Evolutionary conservation across 2,113 vertebrate genomes (phyloP), one percentile per base, ranked within the genome.

Genomic region (Coracopsis vasa): DNA sequence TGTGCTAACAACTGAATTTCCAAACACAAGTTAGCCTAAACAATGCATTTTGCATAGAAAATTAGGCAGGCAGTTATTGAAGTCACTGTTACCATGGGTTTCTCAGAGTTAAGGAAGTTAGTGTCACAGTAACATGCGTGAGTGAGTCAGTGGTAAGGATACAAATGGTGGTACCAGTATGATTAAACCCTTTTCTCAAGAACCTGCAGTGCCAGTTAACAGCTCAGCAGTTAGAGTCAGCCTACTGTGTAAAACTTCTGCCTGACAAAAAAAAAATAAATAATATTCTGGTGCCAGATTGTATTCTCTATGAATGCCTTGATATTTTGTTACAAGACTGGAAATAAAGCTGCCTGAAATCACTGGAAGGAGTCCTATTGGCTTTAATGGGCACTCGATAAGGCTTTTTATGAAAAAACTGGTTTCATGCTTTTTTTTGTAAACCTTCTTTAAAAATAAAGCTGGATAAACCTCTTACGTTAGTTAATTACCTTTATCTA

Each of bases 41-140:
- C 5, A 72, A 45, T 53, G 5, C 4, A n/a, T 66, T 84, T 56
- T 45, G 4, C 21, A 20, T 1, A 58, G 44, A 44, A 87, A 79
- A 72, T 28, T 7, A 24, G 16, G 11, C 25, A 69, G 31, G 29
- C 16, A 85, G 21, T 13, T 41, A 25, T 6, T 45, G 41, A 92
- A 92, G 21, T 53, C 0, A 29, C 25, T 73, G 45, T 44, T 66
- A n/a, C 21, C 29, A 14, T 18, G 29, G 0, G 0, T 23, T 79
- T 27, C 51, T 87, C 48, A 44, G 41, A 83, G 51, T 14, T 56
- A 74, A 65, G 47, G 24, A 61, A 1, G 2, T 54, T 16, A 13
- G 23, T 67, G 65, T 45, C 73, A 42, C n/a, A 7, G 13, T 21
- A 23, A n/a, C 0, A 2, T 23, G 4, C 54, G 37, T 0, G 0